phyloP scores from a whole-genome alignment of 53 echinoderm and acorn worm genomes.

The Stichopus horrens region DNA sequence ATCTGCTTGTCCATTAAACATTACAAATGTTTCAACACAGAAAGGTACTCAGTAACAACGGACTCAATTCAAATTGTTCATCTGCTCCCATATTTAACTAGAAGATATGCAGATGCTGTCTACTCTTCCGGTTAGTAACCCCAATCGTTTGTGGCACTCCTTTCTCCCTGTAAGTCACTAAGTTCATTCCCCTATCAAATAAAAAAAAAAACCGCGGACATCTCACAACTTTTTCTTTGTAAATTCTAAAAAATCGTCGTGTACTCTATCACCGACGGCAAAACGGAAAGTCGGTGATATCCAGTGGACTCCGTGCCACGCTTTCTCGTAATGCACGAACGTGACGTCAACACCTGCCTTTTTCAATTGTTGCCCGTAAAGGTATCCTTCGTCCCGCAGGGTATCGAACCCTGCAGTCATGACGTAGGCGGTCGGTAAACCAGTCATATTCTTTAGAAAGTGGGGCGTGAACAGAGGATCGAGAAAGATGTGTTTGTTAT shows the following conservation, averaged over 20 bases:
- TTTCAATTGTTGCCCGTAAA: slow-evolving; percentile 74
- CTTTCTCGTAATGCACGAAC: slow-evolving; percentile 53
- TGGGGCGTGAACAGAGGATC: slow-evolving; percentile 59
- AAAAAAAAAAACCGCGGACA: background rate
- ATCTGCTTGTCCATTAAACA: no score
- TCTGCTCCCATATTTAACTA: no score
- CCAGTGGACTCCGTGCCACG: slow-evolving; percentile 39
- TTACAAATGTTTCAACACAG: no score
- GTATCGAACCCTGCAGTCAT: slow-evolving; percentile 67
- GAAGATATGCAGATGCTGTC: no score
- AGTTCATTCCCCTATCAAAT: no score
- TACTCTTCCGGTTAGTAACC: no score
- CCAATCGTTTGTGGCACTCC: no score
- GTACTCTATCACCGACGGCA: background rate
- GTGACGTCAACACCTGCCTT: slow-evolving; percentile 68
- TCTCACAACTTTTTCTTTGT: background rate
- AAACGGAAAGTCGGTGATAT: background rate
- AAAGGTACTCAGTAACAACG: no score
- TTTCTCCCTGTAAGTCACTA: no score
- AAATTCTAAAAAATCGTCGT: slow-evolving; percentile 13
- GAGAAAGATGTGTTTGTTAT: slow-evolving; percentile 51
- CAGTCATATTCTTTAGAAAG: slow-evolving; percentile 53
- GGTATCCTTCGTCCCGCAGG: slow-evolving; percentile 79
- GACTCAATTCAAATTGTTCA: no score
- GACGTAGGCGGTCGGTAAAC: slow-evolving; percentile 66